These are phyloP conservation scores for Myotis findleyi DNA, from an alignment of 2,797 vertebrate genomes.

Conservation along the genomic window DNA sequence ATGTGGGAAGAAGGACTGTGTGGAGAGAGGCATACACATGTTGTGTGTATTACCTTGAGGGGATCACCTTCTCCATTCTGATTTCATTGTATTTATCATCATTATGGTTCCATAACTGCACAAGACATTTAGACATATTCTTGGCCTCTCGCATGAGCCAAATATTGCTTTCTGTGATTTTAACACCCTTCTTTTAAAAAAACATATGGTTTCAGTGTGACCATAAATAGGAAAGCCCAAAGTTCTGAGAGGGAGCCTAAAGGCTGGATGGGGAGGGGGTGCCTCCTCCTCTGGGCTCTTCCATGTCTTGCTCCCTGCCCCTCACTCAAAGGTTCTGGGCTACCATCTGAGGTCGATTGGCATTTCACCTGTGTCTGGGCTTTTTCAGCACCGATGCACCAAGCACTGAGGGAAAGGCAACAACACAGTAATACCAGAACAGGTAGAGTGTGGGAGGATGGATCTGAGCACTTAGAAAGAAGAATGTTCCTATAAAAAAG, in stretches of 20 bases:
- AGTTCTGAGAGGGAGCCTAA: not conserved
- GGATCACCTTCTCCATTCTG: not conserved
- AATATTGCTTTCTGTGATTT: not conserved
- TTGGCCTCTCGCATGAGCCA: not conserved
- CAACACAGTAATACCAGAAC: not conserved
- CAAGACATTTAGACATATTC: not conserved
- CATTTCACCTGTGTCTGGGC: not conserved
- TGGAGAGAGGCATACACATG: not conserved
- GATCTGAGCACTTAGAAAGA: slow-evolving; percentile 35
- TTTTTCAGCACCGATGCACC: slow-evolving; percentile 38
- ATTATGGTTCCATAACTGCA: not conserved
- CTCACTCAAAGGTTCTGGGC: accelerated
- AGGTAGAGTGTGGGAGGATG: slow-evolving; percentile 6
- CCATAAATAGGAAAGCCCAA: not conserved
- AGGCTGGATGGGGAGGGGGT: not conserved
- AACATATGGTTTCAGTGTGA: not conserved
- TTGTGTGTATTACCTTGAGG: not conserved
- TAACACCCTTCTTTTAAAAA: not conserved
- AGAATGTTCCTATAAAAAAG: slow-evolving; percentile 49
- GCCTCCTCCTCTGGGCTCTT: not conserved
- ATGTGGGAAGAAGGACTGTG: not conserved
- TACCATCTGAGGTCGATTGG: not conserved
- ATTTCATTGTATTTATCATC: not conserved
- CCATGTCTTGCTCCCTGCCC: no score
- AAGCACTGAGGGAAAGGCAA: not conserved